These are phyloP conservation scores for Nebria brevicollis DNA, from an alignment of 2,888 invertebrate species.

Conservation along the genomic window DNA sequence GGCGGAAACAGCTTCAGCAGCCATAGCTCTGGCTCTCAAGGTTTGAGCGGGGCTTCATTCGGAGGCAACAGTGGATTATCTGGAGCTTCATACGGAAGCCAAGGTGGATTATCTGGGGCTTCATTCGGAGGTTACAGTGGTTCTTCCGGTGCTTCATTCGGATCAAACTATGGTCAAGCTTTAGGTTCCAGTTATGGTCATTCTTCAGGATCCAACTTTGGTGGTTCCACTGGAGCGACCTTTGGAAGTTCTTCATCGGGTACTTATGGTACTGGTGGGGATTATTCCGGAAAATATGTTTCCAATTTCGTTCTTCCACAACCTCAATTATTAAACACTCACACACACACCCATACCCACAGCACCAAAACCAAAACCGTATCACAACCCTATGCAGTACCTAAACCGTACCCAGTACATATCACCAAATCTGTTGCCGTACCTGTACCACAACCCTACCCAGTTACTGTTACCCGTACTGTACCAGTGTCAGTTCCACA, in stretches of 20 bases:
- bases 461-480: conserved; percentile 53
- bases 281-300: not conserved
- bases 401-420: conserved; percentile 50
- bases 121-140: conserved; percentile 20
- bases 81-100: not conserved
- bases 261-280: not conserved
- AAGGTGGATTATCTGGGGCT: conserved; percentile 8
- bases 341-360: conserved; percentile 52
- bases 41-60: conserved; percentile 32
- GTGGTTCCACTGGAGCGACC: not conserved
- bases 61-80: conserved; percentile 33
- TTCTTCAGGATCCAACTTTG: not conserved
- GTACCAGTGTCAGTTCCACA: conserved; percentile 56
- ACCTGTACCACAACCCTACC: conserved; percentile 54
- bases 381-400: conserved; percentile 53
- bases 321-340: conserved; percentile 45
- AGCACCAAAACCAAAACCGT: conserved; percentile 49
- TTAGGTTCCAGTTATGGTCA: not conserved
- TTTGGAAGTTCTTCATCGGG: not conserved
- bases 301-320: conserved; percentile 11
- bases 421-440: conserved; percentile 52
- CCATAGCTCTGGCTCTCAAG: conserved; percentile 18
- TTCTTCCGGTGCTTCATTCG: conserved; percentile 33
- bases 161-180: not conserved
- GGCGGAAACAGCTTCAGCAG: conserved; percentile 23